A percentile compares a stretch with the other conserved stretches of the same genome.
Evolutionary conservation across 2,113 vertebrate genomes (phyloP).

Genomic region (cat (Felis catus)): F.catus_Fca126_mat1.0 CM031419.1:86326501-86327000

Average conservation of each 20-base stretch:
- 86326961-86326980: background rate
- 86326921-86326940: background rate
- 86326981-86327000: background rate
- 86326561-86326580: slow-evolving; percentile 67
- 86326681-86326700: slow-evolving; percentile 61
- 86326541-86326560: slow-evolving; percentile 60
- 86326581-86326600: slow-evolving; percentile 65
- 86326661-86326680: slow-evolving; percentile 54
- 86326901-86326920: background rate
- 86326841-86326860: background rate
- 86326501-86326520: slow-evolving; percentile 37
- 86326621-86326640: slow-evolving; percentile 68
- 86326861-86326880: background rate
- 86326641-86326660: slow-evolving; percentile 68
- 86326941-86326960: background rate
- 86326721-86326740: slow-evolving; percentile 13
- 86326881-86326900: background rate
- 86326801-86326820: background rate
- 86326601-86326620: slow-evolving; percentile 70
- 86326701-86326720: slow-evolving; percentile 54
- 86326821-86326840: background rate
- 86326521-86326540: background rate
- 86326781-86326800: background rate
- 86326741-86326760: background rate
- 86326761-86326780: background rate